Percentiles rank a stretch among this genome's conserved stretches.
phyloP scores from a whole-genome alignment of 2,797 vertebrate species.

The Platyrinchus mystaceus region DNA sequence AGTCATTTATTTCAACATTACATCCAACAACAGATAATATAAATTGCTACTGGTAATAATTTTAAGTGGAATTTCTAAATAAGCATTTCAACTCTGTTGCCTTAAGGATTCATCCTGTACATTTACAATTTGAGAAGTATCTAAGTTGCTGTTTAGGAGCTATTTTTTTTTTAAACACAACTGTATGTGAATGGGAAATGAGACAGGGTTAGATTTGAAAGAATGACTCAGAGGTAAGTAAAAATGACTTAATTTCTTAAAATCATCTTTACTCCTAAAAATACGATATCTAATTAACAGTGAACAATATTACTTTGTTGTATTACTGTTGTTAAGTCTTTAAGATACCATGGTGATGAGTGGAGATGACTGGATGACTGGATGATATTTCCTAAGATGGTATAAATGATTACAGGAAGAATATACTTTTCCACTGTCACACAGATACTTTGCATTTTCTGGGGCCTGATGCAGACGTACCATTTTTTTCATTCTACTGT shows the following conservation, averaged over 20 bases:
- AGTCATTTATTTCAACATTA: constrained; percentile 59
- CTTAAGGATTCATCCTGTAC: constrained; percentile 4
- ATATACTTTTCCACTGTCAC: not conserved
- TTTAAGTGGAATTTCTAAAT: constrained; percentile 58
- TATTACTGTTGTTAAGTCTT: not conserved
- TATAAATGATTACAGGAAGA: not conserved
- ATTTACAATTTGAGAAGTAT: not conserved
- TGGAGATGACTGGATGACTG: not conserved
- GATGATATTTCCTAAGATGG: not conserved
- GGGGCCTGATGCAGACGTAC: not conserved
- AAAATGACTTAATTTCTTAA: not conserved
- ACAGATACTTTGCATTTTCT: not conserved
- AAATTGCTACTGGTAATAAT: constrained; percentile 59
- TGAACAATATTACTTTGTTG: not conserved
- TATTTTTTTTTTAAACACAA: not conserved
- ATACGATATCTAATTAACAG: not conserved
- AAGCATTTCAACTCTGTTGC: constrained; percentile 12
- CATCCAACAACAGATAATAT: constrained; percentile 43
- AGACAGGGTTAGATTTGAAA: not conserved
- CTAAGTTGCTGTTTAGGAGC: not conserved
- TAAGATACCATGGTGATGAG: not conserved
- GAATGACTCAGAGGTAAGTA: not conserved
- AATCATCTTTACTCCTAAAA: not conserved
- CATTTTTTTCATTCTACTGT: not conserved
- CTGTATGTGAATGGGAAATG: not conserved